A percentile compares a stretch with the other conserved stretches of the same genome.
Conservation (phyloP, 2,888 invertebrate species). For the Tipula vernalis region DNA sequence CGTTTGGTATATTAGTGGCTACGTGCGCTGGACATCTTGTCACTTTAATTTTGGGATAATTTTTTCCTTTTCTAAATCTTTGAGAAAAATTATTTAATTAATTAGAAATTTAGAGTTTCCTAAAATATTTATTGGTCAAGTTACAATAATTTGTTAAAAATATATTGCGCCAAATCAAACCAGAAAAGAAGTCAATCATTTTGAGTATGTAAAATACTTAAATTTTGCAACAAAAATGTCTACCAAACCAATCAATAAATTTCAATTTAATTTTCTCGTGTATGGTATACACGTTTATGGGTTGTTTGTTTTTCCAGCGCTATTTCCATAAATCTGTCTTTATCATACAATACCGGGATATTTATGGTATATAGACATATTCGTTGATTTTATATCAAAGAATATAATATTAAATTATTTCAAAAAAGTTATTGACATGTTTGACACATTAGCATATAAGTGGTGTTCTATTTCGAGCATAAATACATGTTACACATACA, state of each 20-base stretch:
- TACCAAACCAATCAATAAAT: neutral
- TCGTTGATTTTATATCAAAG: neutral
- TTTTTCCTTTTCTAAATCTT: too few species aligned
- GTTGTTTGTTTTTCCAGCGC: neutral
- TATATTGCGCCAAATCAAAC: too few species aligned
- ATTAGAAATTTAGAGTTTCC: too few species aligned
- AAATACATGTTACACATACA: neutral
- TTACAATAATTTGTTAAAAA: too few species aligned
- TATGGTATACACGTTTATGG: neutral
- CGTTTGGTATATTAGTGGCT: too few species aligned
- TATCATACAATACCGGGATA: neutral
- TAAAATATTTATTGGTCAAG: too few species aligned
- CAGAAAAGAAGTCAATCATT: too few species aligned
- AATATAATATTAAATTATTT: neutral
- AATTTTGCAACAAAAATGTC: neutral
- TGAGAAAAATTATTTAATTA: too few species aligned
- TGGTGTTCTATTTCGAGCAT: neutral
- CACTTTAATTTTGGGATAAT: too few species aligned
- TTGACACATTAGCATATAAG: neutral
- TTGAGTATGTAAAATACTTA: neutral
- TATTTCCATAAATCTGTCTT: neutral
- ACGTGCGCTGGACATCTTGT: too few species aligned
- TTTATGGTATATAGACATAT: neutral
- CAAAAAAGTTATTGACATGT: neutral
- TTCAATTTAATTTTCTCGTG: neutral